A percentile compares a stretch with the other conserved stretches of the same genome.
Evolutionary conservation across 2,113 vertebrate genomes (phyloP).

Genomic region (Rynchops niger): DNA sequence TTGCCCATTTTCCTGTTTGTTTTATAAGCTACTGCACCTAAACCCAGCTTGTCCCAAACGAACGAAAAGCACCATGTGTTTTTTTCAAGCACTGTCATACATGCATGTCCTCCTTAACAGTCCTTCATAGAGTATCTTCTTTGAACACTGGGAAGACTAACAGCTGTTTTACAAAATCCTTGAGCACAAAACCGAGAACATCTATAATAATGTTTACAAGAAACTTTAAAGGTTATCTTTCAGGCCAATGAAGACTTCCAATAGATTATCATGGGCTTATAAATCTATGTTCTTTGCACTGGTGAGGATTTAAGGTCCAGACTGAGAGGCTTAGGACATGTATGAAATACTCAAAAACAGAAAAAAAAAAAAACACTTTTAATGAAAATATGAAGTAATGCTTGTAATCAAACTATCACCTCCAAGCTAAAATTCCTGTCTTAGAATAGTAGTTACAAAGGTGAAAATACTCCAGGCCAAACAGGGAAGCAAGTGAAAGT

Average conservation of each 20-base stretch:
- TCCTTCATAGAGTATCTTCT: neutral
- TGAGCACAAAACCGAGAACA: neutral
- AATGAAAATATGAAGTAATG: neutral
- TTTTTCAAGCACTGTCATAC: neutral
- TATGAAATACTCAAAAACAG: neutral
- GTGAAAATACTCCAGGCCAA: neutral
- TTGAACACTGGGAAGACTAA: neutral
- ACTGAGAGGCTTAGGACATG: neutral
- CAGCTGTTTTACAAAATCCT: neutral
- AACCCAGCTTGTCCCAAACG: neutral
- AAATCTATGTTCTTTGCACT: neutral
- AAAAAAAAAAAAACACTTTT: accelerated
- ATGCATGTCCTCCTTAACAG: neutral
- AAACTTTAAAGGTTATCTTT: neutral
- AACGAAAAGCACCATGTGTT: neutral
- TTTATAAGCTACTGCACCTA: neutral
- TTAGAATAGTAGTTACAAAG: neutral
- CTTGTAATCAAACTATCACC: neutral
- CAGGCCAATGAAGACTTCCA: neutral
- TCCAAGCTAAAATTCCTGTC: neutral
- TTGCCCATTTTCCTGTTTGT: neutral
- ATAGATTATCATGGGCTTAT: neutral
- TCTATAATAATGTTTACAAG: neutral
- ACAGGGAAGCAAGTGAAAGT: neutral
- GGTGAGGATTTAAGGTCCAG: neutral